Base-by-base conservation (phyloP, 2,797 vertebrate species). In the Simalia tracyae region DNA sequence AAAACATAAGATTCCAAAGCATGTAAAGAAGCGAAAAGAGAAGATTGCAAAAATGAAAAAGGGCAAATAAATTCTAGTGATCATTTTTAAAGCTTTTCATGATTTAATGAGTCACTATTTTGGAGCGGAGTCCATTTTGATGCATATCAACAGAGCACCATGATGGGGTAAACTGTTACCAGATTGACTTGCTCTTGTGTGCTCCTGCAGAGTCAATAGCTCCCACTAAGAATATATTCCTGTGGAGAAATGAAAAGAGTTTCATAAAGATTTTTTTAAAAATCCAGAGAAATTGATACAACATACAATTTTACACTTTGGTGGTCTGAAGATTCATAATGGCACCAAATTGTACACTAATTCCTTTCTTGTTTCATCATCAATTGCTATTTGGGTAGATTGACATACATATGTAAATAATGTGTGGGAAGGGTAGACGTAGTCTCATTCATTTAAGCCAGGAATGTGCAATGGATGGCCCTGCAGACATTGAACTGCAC, bases 1-100 rank as follows among this genome's bases (percentile, higher is more conserved):
- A 24, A 99, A 98, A 96, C 98, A 17, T 88, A 99, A 99, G 98
- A 95, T 98, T 0, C 99, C 98, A 3, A 99, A 99, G 96, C 98
- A 99, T 0, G 97, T 99, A 86, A 99, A 99, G 96, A 99, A 99
- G 96, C 98, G 99, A 92, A 99, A 98, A 94, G 99, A 99, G 95
- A 99, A 98, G 94, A 97, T 98, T 50, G 96, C 98, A 88, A 99
- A 98, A 96, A 98, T 94, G 94, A 99, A 99, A 96, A 99, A 98
- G 96, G 98, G 98, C 94, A 98, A 96, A 98, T 98, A 97, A 94
- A 88, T 2, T 4, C 7, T 60, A 26, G 17, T 86, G 56, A 4
- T 61, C 11, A 0, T 76, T 86, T 64, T 26, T 68, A 57, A 46
- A 22, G 36, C 14, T 88, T 4, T n/a, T 90, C 11, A 46, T n/a